These are phyloP conservation scores for Lithosia quadra DNA, from an alignment of 2,888 invertebrate species.

Conservation along the genomic window DNA sequence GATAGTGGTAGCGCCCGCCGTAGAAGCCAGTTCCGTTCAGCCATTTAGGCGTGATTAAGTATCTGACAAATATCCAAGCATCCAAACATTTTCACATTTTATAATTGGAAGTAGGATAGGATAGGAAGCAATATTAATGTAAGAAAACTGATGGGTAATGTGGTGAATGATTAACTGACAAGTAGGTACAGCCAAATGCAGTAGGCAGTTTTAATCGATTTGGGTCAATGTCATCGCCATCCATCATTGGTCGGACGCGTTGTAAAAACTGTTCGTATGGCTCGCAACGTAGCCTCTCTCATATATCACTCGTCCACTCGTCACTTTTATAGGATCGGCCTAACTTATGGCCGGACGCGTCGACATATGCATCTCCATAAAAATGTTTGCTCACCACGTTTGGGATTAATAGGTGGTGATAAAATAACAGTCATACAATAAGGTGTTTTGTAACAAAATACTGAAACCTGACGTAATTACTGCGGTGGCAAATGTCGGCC, in stretches of 20 bases:
- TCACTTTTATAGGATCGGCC: conserved; percentile 53
- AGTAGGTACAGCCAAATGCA: conserved; percentile 45
- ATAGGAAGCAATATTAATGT: no score
- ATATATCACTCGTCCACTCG: conserved; percentile 70
- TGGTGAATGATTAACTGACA: conserved; percentile 15
- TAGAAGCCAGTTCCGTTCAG: no score
- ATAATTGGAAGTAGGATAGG: no score
- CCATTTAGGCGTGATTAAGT: no score
- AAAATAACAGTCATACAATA: background rate
- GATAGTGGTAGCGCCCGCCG: no score
- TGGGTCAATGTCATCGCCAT: conserved; percentile 74
- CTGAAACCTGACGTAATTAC: background rate
- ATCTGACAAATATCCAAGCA: no score
- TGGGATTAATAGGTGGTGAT: background rate
- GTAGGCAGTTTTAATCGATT: conserved; percentile 59
- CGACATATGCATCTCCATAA: conserved; percentile 27
- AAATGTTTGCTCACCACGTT: conserved; percentile 18
- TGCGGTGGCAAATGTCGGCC: no score
- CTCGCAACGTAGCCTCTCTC: conserved; percentile 58
- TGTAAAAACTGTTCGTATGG: conserved; percentile 68
- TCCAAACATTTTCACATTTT: no score
- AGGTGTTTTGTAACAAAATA: background rate
- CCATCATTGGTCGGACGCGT: conserved; percentile 64
- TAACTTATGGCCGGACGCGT: conserved; percentile 42
- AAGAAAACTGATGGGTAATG: background rate